phyloP scores from a whole-genome alignment of 2,888 invertebrate species.

The Diogma glabrata region DNA sequence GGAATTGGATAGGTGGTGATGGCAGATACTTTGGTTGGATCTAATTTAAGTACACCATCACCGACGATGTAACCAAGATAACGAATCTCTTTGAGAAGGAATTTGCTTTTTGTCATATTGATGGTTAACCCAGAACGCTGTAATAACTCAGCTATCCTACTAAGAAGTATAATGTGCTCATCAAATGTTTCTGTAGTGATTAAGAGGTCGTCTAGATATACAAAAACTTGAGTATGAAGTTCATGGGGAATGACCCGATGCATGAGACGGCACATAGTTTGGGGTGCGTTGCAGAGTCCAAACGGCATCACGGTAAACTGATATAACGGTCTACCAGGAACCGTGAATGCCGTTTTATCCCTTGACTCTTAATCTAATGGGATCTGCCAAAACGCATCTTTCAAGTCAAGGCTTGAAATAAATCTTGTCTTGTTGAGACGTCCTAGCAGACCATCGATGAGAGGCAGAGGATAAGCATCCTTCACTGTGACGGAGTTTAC shows the following conservation, averaged over 20 bases:
- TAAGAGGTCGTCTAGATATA: background rate
- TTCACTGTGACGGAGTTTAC: slow-evolving; percentile 20
- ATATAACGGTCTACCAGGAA: too few species aligned
- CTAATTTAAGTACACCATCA: background rate
- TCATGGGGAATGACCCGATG: slow-evolving; percentile 18
- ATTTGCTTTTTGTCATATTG: too few species aligned
- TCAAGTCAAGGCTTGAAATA: slow-evolving; percentile 22
- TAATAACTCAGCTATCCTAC: background rate
- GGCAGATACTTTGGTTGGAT: background rate
- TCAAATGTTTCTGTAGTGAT: background rate
- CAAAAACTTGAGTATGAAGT: slow-evolving; percentile 13
- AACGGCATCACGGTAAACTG: too few species aligned
- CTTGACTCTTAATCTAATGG: slow-evolving; percentile 15
- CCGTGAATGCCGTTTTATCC: too few species aligned
- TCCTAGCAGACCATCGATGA: slow-evolving; percentile 21
- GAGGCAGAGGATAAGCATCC: slow-evolving; percentile 23
- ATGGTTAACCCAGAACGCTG: background rate
- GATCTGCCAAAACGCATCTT: slow-evolving; percentile 16
- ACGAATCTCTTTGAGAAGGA: background rate
- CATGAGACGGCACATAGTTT: slow-evolving; percentile 17
- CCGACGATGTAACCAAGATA: background rate
- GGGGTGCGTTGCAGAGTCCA: too few species aligned
- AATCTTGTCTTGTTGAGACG: slow-evolving; percentile 20
- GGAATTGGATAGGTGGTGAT: background rate
- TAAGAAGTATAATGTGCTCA: background rate